These are phyloP conservation scores for Metaphire vulgaris DNA, from an alignment of 1,140 invertebrate genomes.

Conservation along the genomic window DNA sequence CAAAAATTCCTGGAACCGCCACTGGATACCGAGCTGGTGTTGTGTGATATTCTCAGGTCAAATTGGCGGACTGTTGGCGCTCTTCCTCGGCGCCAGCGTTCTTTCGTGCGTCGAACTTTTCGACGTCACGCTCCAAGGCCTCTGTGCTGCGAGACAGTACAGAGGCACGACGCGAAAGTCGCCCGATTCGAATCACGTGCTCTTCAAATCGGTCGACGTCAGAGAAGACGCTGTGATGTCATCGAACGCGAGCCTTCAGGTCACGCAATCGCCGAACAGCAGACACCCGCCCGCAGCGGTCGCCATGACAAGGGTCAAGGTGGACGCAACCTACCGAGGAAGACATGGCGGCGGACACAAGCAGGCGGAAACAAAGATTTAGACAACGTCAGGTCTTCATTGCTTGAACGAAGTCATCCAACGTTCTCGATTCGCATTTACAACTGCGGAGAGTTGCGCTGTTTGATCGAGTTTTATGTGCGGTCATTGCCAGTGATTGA, in stretches of 20 bases:
- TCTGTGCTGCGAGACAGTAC: not conserved
- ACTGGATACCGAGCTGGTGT: too few species aligned
- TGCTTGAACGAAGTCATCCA: too few species aligned
- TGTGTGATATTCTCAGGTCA: not conserved
- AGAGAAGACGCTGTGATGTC: not conserved
- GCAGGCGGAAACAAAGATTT: not conserved
- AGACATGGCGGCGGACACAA: not conserved
- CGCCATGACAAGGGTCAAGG: not conserved
- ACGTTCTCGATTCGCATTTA: too few species aligned
- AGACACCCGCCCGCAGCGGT: not conserved
- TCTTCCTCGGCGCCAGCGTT: not conserved
- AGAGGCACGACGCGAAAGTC: not conserved
- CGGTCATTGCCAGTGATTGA: too few species aligned
- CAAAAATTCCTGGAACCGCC: too few species aligned
- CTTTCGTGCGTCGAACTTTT: not conserved
- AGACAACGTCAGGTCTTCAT: too few species aligned
- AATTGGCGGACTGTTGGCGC: not conserved
- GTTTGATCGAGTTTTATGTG: too few species aligned
- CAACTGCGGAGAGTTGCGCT: too few species aligned
- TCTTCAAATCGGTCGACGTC: not conserved
- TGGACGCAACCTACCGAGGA: not conserved
- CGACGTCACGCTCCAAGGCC: not conserved
- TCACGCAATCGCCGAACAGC: not conserved
- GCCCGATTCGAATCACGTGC: not conserved
- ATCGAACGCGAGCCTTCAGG: not conserved